These are phyloP conservation scores for Cassiopea xamachana DNA, from an alignment of 30 jellyfish, hydroid and myxozoan genomes.

Conservation along the genomic window DNA sequence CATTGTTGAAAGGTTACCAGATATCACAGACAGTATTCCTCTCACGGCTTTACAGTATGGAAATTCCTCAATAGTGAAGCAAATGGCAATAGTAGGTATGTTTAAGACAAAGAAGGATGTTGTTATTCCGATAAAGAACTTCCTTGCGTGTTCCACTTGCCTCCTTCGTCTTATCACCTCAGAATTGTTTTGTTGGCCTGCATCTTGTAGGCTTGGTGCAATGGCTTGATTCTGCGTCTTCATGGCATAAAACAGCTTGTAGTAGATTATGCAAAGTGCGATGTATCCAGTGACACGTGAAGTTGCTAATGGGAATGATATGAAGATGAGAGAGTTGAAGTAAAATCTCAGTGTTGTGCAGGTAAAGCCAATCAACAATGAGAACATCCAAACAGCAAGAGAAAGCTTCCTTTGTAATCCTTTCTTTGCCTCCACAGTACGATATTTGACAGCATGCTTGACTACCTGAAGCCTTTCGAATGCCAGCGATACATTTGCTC, in stretches of 20 bases:
- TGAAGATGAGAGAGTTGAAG: neutral
- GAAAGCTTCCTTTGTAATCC: neutral
- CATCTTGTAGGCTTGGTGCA: neutral
- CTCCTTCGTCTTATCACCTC: neutral
- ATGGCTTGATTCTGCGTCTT: neutral
- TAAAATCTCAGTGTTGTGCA: neutral
- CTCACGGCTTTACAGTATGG: neutral
- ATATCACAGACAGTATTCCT: neutral
- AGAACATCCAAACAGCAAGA: neutral
- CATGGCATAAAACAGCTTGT: neutral
- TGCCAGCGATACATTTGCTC: neutral
- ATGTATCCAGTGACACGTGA: constrained; percentile 8
- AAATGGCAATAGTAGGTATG: neutral
- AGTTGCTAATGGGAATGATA: neutral
- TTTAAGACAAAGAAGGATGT: neutral
- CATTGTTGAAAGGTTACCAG: neutral
- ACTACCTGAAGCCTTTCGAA: neutral
- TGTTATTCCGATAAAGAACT: constrained; percentile 6
- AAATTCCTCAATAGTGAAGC: neutral
- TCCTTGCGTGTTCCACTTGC: constrained; percentile 7
- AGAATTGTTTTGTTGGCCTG: neutral
- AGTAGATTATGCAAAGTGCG: neutral
- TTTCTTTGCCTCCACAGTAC: neutral
- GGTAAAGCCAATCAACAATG: neutral
- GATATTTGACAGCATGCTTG: neutral